Base-by-base conservation (phyloP, 2,797 vertebrate genomes). In the Paguma larvata region DNA sequence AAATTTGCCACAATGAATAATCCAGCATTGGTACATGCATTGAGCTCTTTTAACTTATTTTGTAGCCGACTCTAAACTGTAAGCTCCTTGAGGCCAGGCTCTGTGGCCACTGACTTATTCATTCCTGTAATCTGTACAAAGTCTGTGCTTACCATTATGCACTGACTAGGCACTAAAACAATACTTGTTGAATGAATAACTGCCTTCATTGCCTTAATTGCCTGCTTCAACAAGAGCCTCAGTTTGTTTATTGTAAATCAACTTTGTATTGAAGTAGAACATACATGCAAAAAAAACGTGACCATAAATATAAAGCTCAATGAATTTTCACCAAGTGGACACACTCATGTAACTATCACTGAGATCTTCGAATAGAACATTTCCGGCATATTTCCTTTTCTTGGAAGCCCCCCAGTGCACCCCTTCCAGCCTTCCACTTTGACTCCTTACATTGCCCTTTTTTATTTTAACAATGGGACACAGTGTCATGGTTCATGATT, bases 401-500 rank as follows among this genome's bases (percentile, higher is more conserved):
- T 32, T 46, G n/a, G 53, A 84, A 80, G 46, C 4, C 34, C 5
- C 65, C 18, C 13, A 46, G 5, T 3, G 3, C 14, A 70, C 15
- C 41, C 3, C 12, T 93, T 94, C 25, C 21, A 30, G 67, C n/a
- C 46, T 21, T 85, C 44, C 41, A 72, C 80, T 70, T 89, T 53
- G 48, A 83, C 80, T 82, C 84, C 53, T 90, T 63, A 27, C 19
- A 63, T 72, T 93, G 72, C 44, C 38, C 34, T 59, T 25, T 93
- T 97, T 97, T 86, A 96, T 83, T 94, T 96, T 97, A 97, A 85
- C 94, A 96, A 88, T 65, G 51, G 38, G 80, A 89, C 65, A 68
- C 32, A 41, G 67, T 82, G 51, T 93, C 63, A 63, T 5, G 62
- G 77, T 67, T 93, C 34, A 91, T 88, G 79, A 80, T 93, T 68